phyloP scores from a whole-genome alignment of 92 coral and sea anemone species.

The Hydrozoanthus gracilis region DNA sequence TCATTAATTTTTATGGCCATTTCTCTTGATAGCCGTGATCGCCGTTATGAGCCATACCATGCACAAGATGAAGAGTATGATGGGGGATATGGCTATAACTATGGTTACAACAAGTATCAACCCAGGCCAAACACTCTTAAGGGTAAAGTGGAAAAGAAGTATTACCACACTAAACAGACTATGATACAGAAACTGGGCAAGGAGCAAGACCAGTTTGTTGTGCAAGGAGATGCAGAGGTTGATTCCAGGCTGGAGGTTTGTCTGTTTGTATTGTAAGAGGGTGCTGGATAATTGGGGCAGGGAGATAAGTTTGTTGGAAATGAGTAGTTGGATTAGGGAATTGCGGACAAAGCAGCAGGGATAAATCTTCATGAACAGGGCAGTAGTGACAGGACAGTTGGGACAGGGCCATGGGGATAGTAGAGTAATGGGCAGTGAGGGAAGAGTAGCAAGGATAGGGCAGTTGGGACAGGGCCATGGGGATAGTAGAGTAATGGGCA shows the following conservation, averaged over 20 bases:
- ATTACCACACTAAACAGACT: slow-evolving; percentile 94
- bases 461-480: too few relatives aligned
- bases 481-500: too few relatives aligned
- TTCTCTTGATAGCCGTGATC: slow-evolving; percentile 72
- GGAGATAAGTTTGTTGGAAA: background rate
- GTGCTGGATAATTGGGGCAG: background rate
- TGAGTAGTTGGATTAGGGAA: background rate
- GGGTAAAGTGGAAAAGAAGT: slow-evolving; percentile 93
- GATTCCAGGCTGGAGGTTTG: slow-evolving; percentile 94
- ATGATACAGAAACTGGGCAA: slow-evolving; percentile 95
- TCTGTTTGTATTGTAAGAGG: background rate
- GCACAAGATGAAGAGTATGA: slow-evolving; percentile 75
- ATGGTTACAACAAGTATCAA: slow-evolving; percentile 88
- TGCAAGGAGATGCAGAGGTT: slow-evolving; percentile 98
- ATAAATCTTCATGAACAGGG: too few relatives aligned
- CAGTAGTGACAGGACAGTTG: too few relatives aligned
- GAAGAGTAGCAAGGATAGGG: too few relatives aligned
- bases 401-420: too few relatives aligned
- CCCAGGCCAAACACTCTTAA: slow-evolving; percentile 86
- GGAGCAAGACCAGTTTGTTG: slow-evolving; percentile 90
- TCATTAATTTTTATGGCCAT: background rate
- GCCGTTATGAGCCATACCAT: slow-evolving; percentile 79
- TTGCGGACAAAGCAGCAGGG: too few relatives aligned
- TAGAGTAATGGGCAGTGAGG: too few relatives aligned
- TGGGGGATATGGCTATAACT: slow-evolving; percentile 81